phyloP scores from a whole-genome alignment of 2,888 invertebrate genomes.

The Philonicus albiceps region DNA sequence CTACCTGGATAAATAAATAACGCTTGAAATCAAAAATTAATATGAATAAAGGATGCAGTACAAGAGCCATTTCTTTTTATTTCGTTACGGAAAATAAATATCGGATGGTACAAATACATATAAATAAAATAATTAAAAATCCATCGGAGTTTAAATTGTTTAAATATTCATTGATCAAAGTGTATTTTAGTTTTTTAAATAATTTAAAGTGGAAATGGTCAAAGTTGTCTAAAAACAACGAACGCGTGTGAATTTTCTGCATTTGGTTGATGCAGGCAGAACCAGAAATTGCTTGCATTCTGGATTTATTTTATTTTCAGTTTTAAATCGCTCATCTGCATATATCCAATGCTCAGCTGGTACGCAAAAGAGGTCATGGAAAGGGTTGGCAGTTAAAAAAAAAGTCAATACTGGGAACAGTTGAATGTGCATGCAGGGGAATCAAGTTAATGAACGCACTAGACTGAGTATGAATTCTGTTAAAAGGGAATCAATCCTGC shows the following conservation, averaged over 20 bases:
- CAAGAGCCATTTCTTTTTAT: too few relatives aligned
- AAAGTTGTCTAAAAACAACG: neutral
- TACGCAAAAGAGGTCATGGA: neutral
- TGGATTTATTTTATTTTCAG: neutral
- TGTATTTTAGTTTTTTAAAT: neutral
- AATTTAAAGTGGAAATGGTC: neutral
- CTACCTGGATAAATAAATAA: neutral
- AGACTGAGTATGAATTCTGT: neutral
- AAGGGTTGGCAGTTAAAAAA: neutral
- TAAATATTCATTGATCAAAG: neutral
- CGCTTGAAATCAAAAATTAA: neutral
- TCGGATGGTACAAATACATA: neutral
- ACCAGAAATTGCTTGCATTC: neutral
- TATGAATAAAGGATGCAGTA: neutral
- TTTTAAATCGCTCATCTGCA: neutral
- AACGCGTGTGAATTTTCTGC: neutral
- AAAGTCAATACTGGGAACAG: neutral
- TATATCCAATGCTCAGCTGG: neutral
- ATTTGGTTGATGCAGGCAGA: neutral
- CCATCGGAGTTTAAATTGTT: neutral
- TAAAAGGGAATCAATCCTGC: neutral
- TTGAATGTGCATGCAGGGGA: neutral
- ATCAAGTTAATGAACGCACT: conserved; percentile 5
- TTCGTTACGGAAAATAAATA: neutral
- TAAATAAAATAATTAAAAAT: neutral